phyloP scores from a whole-genome alignment of 2,113 vertebrate species.

The Uropsilus gracilis region DNA sequence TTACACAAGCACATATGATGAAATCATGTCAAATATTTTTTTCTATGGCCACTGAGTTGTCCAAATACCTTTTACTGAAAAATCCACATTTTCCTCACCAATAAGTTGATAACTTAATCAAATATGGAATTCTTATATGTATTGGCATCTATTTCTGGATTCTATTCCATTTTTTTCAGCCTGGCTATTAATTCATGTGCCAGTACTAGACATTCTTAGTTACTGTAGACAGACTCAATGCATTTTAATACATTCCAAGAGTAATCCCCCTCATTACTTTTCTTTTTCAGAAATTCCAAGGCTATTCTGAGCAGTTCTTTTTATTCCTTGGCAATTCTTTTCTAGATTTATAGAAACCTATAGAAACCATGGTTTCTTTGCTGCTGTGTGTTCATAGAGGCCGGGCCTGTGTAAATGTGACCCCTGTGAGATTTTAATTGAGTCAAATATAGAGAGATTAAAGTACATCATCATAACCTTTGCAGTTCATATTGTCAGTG shows the following conservation, averaged over 20 bases:
- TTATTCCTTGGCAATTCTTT: not conserved
- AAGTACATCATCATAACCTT: not conserved
- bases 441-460: not conserved
- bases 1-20: not conserved
- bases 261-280: not conserved
- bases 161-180: not conserved
- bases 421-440: not conserved
- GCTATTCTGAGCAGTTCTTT: not conserved
- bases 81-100: not conserved
- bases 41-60: not conserved
- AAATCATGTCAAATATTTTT: conserved; percentile 12
- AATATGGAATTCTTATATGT: conserved; percentile 9
- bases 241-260: not conserved
- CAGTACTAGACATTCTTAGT: not conserved
- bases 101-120: conserved; percentile 26
- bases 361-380: conserved; percentile 1
- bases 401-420: not conserved
- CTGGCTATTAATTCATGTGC: not conserved
- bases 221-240: not conserved
- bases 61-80: conserved; percentile 12
- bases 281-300: not conserved
- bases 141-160: conserved; percentile 7
- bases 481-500: not conserved
- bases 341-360: conserved; percentile 27
- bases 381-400: not conserved